Conservation (phyloP, 1,140 invertebrate genomes). For the Theocolax elegans region DNA sequence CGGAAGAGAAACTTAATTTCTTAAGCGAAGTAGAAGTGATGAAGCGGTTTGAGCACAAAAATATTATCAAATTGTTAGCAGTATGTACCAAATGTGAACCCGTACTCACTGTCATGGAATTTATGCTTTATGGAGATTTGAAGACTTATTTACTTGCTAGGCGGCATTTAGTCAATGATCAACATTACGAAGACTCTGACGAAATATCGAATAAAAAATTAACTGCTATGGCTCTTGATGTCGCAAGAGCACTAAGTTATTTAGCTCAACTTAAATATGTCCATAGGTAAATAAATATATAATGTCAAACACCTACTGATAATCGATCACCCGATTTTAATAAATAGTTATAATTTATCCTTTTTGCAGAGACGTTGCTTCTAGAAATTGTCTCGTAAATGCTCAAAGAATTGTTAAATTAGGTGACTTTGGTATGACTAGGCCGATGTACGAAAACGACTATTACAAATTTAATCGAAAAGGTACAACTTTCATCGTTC, state of each 20-base stretch:
- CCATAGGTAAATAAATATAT: constrained; percentile 69
- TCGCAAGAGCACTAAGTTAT: constrained; percentile 86
- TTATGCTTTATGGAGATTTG: constrained; percentile 92
- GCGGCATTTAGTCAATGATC: constrained; percentile 81
- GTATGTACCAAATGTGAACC: constrained; percentile 88
- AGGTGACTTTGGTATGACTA: constrained; percentile 93
- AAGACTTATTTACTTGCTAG: constrained; percentile 88
- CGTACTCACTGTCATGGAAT: constrained; percentile 92
- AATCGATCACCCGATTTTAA: not conserved
- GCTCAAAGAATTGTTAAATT: constrained; percentile 85
- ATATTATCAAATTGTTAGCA: constrained; percentile 87
- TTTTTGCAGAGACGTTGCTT: constrained; percentile 79
- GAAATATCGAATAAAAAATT: constrained; percentile 83
- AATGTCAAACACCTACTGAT: not conserved
- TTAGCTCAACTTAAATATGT: constrained; percentile 84
- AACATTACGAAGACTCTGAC: constrained; percentile 73
- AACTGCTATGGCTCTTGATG: constrained; percentile 87
- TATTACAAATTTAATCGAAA: constrained; percentile 89
- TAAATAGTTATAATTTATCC: not conserved
- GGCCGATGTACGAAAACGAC: constrained; percentile 87
- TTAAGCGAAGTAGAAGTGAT: constrained; percentile 93
- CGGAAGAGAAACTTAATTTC: constrained; percentile 92
- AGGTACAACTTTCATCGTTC: constrained; percentile 63
- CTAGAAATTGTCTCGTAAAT: constrained; percentile 89
- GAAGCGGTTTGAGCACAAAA: constrained; percentile 91